Base-by-base conservation (phyloP, 2,888 invertebrate species). In the Tridacna crocea region DNA sequence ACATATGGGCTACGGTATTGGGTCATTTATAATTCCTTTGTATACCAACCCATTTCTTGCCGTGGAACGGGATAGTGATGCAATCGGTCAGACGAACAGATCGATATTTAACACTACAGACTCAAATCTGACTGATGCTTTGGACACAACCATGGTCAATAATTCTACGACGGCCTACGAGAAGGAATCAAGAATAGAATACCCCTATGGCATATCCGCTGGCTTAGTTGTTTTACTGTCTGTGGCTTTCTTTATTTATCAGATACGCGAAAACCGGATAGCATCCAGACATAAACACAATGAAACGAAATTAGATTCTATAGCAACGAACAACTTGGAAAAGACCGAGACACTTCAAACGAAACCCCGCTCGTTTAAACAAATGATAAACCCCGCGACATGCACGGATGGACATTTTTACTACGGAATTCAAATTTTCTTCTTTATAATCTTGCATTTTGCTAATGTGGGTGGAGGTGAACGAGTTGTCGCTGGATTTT, bases 1-100 rank as follows among this genome's bases (percentile, higher is more conserved):
- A 11, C 91, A 92, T 65, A 85, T 86, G 17, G 91, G 91, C 6
- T 92, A 89, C 66, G 91, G 91, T 0, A 70, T 92, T 15, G 91
- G 92, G 1, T 89, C 90, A 17, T 83, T 91, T 12, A 77, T 91
- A n/a, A 87, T 87, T n/a, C 90, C 91, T 15, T 88, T 88, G 13
- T 81, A 91, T 26, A 88, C 89, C 0, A 83, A 85, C 36, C 91
- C 91, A 10, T 91, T 90, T 72, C 84, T 91, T 13, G 88, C 88
- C 26, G 78, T 82, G 12, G 75, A 77, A 13, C 75, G 68, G 46
- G 70, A 77, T 11, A 77, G 72, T 19, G 10, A 47, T 8, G 12
- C 46, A 15, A 68, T 19, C 24, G n/a, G 17, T 13, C 36, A 17
- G 17, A 26, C 19, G 22, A 73, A 48, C 48, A 27, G 11, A 0